These are phyloP conservation scores for Cepaea hortensis DNA, from an alignment of 2,888 invertebrate species.

Conservation along the genomic window DNA sequence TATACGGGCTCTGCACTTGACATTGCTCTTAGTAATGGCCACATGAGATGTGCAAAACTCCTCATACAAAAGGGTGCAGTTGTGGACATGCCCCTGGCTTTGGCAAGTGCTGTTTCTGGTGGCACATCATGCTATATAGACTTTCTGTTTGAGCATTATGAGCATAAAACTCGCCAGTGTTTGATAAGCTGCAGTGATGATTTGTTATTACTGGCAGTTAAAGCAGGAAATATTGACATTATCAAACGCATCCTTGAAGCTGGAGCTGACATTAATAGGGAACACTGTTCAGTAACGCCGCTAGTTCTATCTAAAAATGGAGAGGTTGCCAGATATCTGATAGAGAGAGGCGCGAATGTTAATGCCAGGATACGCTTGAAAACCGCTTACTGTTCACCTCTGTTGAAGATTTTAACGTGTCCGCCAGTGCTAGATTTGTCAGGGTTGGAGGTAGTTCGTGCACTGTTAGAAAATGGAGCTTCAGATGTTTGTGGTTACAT, in stretches of 20 bases:
- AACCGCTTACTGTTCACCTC: not conserved
- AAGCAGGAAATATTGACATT: constrained; percentile 13
- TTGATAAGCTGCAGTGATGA: too few species aligned
- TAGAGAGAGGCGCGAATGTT: not conserved
- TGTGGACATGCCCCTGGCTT: not conserved
- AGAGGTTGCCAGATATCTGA: not conserved
- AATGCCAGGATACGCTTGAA: not conserved
- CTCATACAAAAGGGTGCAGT: not conserved
- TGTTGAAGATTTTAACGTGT: not conserved
- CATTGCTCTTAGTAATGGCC: not conserved
- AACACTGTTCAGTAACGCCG: not conserved
- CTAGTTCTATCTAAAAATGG: not conserved
- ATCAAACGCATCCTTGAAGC: not conserved
- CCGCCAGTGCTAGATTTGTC: not conserved
- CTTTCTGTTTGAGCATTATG: not conserved
- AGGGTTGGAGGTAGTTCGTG: not conserved
- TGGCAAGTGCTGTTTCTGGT: not conserved
- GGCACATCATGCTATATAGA: not conserved
- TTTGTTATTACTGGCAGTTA: not conserved
- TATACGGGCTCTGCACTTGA: not conserved
- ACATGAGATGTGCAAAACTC: not conserved
- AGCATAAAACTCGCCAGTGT: not conserved
- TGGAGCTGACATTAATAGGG: not conserved
- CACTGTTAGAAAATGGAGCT: constrained; percentile 1
- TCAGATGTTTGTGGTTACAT: not conserved